phyloP scores from a whole-genome alignment of 1,140 invertebrate species.

The Pseudobourletiella spinata region DNA sequence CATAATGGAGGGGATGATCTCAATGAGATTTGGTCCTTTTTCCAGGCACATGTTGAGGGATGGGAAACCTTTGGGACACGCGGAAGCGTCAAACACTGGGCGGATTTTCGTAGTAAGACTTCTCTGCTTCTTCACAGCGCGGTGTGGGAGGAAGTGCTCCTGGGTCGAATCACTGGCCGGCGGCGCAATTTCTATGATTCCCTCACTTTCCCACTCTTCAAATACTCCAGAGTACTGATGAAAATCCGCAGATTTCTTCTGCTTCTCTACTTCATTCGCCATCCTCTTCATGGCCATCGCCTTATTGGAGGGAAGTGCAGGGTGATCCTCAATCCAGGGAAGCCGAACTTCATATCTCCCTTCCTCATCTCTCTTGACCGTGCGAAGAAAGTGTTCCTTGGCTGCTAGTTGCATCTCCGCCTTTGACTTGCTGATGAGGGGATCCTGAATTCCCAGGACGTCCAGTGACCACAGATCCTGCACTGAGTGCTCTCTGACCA shows the following conservation, averaged over 20 bases:
- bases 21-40: constrained; percentile 41
- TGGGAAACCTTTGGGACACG: constrained; percentile 30
- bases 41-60: constrained; percentile 42
- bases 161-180: too few relatives aligned
- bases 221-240: constrained; percentile 39
- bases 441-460: constrained; percentile 40
- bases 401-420: constrained; percentile 33
- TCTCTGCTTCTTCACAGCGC: constrained; percentile 24
- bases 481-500: neutral
- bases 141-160: constrained; percentile 36
- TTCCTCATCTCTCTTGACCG: constrained; percentile 34
- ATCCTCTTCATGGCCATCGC: constrained; percentile 29
- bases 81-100: constrained; percentile 36
- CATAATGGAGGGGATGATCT: too few relatives aligned
- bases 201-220: constrained; percentile 36
- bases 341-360: constrained; percentile 38
- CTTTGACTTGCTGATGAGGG: constrained; percentile 34
- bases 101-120: constrained; percentile 29
- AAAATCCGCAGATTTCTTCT: constrained; percentile 29
- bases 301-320: constrained; percentile 32
- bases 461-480: constrained; percentile 41
- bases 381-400: constrained; percentile 36
- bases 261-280: constrained; percentile 25
- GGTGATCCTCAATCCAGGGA: constrained; percentile 38
- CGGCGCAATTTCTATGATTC: constrained; percentile 37